Evolutionary conservation across 1,140 invertebrate genomes (phyloP).

Genomic region (Bombus ignitus): DNA sequence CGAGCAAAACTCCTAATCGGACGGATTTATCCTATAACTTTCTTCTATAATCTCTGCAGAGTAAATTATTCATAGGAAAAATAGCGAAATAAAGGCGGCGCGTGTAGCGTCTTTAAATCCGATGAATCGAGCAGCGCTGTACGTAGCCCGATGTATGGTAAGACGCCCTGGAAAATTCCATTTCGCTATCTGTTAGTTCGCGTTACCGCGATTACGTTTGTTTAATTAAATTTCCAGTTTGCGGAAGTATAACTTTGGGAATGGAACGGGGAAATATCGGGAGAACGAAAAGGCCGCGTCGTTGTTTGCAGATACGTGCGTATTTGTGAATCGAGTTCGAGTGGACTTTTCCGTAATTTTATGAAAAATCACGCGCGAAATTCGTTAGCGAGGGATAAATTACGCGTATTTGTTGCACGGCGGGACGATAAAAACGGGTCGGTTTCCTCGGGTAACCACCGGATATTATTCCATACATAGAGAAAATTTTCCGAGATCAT

Average conservation of each 20-base stretch:
- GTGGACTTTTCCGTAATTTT: not conserved
- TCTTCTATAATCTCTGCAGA: not conserved
- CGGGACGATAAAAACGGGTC: not conserved
- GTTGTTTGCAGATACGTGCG: not conserved
- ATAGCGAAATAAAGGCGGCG: not conserved
- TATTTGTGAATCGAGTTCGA: constrained; percentile 10
- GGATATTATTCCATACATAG: not conserved
- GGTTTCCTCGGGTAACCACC: not conserved
- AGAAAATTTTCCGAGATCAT: not conserved
- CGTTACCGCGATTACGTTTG: not conserved
- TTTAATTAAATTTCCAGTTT: not conserved
- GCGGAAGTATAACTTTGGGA: not conserved
- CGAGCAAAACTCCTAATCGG: not conserved
- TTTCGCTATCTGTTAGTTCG: no score
- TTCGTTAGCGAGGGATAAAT: not conserved
- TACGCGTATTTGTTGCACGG: not conserved
- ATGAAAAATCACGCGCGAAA: not conserved
- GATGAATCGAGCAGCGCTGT: no score
- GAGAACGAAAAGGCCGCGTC: not conserved
- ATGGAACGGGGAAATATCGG: not conserved
- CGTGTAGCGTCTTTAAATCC: no score
- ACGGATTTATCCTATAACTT: not conserved
- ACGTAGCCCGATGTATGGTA: not conserved
- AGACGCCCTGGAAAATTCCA: not conserved
- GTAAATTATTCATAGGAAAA: not conserved